phyloP scores from a whole-genome alignment of 2,888 invertebrate genomes.

The Neria commutata region DNA sequence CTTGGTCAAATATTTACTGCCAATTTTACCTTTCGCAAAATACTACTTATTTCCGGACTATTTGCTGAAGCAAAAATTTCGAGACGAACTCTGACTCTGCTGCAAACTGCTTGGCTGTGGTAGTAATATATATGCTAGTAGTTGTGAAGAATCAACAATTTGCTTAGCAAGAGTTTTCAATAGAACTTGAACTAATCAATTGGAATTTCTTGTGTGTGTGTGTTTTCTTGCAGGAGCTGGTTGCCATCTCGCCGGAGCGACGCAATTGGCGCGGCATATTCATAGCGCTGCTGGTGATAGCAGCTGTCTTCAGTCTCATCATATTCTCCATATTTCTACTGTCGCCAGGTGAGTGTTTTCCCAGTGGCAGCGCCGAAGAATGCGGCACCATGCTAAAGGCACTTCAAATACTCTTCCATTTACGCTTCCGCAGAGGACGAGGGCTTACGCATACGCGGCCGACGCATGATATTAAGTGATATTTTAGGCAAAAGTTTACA shows the following conservation, averaged over 20 bases:
- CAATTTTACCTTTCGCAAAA: background rate
- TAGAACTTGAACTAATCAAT: no score
- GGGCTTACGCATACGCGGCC: conserved; percentile 72
- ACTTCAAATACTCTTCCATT: background rate
- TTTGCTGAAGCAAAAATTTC: background rate
- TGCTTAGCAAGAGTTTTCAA: no score
- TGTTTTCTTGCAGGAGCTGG: conserved; percentile 77
- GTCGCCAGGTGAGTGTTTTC: conserved; percentile 69
- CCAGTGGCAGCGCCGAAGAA: conserved; percentile 1
- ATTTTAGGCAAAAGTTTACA: conserved; percentile 67
- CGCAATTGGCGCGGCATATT: conserved; percentile 95
- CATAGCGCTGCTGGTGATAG: conserved; percentile 89
- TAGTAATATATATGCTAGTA: no score
- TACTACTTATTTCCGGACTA: background rate
- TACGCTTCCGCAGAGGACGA: conserved; percentile 63
- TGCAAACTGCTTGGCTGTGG: no score
- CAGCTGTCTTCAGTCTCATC: conserved; percentile 85
- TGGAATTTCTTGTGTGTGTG: no score
- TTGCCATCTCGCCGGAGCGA: conserved; percentile 83
- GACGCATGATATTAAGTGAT: conserved; percentile 74
- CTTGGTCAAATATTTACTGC: background rate
- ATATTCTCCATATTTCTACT: conserved; percentile 90
- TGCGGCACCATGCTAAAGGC: background rate
- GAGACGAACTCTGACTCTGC: no score
- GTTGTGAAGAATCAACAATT: no score